Percentiles rank a stretch among this genome's conserved stretches.
phyloP scores from a whole-genome alignment of 2,888 invertebrate species.

The Cantharis flavilabris region DNA sequence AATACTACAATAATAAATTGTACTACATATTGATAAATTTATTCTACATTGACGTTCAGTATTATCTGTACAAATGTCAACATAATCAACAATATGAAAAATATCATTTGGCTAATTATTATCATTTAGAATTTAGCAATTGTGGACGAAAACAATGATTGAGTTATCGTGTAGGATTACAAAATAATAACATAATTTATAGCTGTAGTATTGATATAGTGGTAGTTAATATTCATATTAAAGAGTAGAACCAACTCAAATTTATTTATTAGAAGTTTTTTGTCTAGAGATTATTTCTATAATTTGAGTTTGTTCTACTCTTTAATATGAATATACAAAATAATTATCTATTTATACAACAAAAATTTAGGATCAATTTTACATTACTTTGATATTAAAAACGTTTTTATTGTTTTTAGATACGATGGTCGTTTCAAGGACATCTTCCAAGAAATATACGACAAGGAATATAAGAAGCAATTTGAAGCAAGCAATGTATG shows the following conservation, averaged over 20 bases:
- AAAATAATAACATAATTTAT: neutral
- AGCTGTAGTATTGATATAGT: too few species aligned
- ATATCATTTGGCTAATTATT: neutral
- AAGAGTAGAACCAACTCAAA: too few species aligned
- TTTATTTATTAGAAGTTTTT: too few species aligned
- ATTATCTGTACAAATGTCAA: neutral
- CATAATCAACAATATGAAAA: neutral
- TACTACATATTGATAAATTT: neutral
- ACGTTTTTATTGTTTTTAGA: slow-evolving; percentile 13
- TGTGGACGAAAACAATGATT: too few species aligned
- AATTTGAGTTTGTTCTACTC: too few species aligned
- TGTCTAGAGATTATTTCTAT: too few species aligned
- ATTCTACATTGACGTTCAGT: neutral
- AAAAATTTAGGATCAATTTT: neutral
- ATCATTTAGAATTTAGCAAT: neutral
- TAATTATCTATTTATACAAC: neutral
- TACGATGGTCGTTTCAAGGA: slow-evolving; percentile 98
- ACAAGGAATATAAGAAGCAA: slow-evolving; percentile 80
- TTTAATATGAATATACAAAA: too few species aligned
- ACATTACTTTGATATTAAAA: neutral
- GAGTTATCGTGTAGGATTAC: neutral
- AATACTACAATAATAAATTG: neutral
- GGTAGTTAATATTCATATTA: too few species aligned
- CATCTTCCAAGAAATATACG: slow-evolving; percentile 95
- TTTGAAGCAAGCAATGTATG: slow-evolving; percentile 88